phyloP scores from a whole-genome alignment of 2,888 invertebrate genomes.

The Patella caerulea region DNA sequence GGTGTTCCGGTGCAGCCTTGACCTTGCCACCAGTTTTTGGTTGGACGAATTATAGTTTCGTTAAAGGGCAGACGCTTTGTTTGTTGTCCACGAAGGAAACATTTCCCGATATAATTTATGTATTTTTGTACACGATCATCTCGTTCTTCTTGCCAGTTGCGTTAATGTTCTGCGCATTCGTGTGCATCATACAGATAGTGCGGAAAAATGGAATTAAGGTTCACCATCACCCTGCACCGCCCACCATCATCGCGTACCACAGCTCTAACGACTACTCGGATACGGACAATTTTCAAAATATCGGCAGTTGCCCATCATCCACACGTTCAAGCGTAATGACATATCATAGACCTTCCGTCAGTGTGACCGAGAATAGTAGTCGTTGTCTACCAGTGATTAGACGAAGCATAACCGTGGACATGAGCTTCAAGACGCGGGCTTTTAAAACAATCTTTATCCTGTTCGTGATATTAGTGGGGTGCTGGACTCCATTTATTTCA shows the following conservation, averaged over 20 bases:
- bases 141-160: slow-evolving; percentile 55
- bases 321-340: slow-evolving; percentile 30
- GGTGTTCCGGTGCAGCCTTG: slow-evolving; percentile 43
- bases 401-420: slow-evolving; percentile 42
- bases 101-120: slow-evolving; percentile 39
- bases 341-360: slow-evolving; percentile 12
- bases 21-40: slow-evolving; percentile 51
- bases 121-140: slow-evolving; percentile 34
- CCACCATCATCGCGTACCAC: too few species aligned
- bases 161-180: slow-evolving; percentile 51
- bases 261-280: slow-evolving; percentile 8
- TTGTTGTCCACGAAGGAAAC: slow-evolving; percentile 16
- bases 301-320: slow-evolving; percentile 38
- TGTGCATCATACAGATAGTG: slow-evolving; percentile 53
- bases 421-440: slow-evolving; percentile 60
- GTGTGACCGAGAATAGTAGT: not conserved
- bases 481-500: slow-evolving; percentile 57
- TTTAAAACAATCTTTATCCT: slow-evolving; percentile 63
- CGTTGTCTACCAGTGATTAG: not conserved
- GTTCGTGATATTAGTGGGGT: slow-evolving; percentile 50
- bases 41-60: slow-evolving; percentile 38
- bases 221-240: slow-evolving; percentile 41
- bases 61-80: slow-evolving; percentile 34
- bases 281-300: slow-evolving; percentile 43
- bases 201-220: slow-evolving; percentile 45